Evolutionary conservation across 1,140 invertebrate species (phyloP), one percentile per base, ranked within the genome.

Genomic region (Drosophila paulistorum): DNA sequence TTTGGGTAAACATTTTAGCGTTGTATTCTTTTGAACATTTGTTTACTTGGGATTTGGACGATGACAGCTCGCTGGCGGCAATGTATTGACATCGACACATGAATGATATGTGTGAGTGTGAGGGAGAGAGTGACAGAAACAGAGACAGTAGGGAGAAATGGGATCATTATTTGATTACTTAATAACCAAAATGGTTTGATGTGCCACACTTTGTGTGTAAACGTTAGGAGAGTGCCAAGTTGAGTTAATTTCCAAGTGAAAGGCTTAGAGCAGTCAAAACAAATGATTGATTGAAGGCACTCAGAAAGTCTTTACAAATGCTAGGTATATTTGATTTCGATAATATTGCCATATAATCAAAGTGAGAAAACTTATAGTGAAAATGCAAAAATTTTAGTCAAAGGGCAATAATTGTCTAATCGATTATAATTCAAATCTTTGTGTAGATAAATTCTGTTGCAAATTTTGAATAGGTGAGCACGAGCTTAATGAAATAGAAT

Each of bases 1-100:
- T 74, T 86, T 81, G 81, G 64, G 65, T 70, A 85, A 85, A 85
- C 79, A 81, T 86, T 86, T 81, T 71, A 81, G 60, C 70, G 65
- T 72, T 69, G 61, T 68, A 65, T 71, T 69, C 78, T 72, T 73
- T 81, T 81, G 64, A 62, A 77, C 48, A 68, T 72, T 78, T 69
- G 66, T 85, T 85, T 81, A 58, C 74, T 65, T 75, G 86, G 68
- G 67, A 68, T 74, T 76, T 70, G 78, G 64, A 63, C 64, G 63
- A 33, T 71, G 75, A 77, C 77, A 80, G 73, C 45, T 51, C 60
- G 66, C 72, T 59, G 74, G 9, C 65, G 71, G 66, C 66, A 45
- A 23, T 68, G 59, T 74, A 76, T 76, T 69, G 74, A 76, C 65
- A 76, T 69, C 30, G 20, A 74, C 66, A 76, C 73, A 23, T 23